A percentile compares a stretch with the other conserved stretches of the same genome.
phyloP scores from a whole-genome alignment of 2,113 vertebrate genomes.

The Ophthalmolycus amberensis region DNA sequence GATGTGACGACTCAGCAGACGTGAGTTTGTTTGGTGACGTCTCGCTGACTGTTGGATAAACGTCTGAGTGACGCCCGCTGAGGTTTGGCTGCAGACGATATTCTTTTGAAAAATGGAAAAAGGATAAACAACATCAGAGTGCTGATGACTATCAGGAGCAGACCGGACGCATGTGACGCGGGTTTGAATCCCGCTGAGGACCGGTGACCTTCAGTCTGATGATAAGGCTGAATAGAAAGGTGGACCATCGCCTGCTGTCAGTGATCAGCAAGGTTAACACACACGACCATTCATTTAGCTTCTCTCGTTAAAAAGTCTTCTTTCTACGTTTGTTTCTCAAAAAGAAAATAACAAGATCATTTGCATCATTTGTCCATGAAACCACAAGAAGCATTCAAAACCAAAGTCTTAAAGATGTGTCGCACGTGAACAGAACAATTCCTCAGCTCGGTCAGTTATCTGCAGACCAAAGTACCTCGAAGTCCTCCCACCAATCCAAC shows the following conservation, averaged over 20 bases:
- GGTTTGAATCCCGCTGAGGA: conserved; percentile 30
- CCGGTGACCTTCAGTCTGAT: neutral
- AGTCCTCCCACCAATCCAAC: no score
- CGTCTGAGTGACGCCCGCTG: neutral
- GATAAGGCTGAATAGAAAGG: conserved; percentile 1
- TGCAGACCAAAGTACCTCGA: no score
- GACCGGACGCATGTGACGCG: conserved; percentile 14
- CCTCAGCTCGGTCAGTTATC: no score
- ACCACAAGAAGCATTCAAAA: no score
- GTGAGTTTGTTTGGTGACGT: conserved; percentile 8
- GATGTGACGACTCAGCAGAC: conserved; percentile 18
- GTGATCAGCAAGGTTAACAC: neutral
- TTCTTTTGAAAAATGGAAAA: conserved; percentile 30
- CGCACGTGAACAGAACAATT: no score
- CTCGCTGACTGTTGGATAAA: conserved; percentile 21
- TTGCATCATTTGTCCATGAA: no score
- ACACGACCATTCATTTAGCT: neutral
- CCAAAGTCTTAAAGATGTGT: no score
- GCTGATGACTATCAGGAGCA: conserved; percentile 21
- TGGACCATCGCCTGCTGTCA: neutral
- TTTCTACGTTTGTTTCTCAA: no score
- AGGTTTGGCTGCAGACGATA: neutral
- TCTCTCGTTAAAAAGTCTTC: no score
- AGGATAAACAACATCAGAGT: conserved; percentile 46
- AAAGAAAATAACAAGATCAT: no score